phyloP scores from a whole-genome alignment of 2,113 vertebrate species.

The Naja naja region DNA sequence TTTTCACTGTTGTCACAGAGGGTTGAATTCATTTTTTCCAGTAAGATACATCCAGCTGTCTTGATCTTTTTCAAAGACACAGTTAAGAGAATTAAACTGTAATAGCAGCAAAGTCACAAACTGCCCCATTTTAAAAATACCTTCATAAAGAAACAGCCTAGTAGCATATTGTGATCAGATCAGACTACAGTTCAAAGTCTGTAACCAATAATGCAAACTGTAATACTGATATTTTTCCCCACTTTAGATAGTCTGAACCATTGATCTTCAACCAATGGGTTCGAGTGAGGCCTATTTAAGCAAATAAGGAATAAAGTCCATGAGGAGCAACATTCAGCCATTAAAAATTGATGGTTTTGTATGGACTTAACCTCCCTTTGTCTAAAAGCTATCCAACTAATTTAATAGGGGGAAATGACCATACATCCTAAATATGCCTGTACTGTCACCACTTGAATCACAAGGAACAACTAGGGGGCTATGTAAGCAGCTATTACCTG shows the following conservation, averaged over 20 bases:
- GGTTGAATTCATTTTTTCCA: slow-evolving; percentile 1
- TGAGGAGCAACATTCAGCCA: neutral
- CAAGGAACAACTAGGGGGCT: neutral
- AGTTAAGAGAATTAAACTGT: neutral
- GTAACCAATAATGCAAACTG: neutral
- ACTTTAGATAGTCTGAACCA: neutral
- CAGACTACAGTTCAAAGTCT: slow-evolving; percentile 12
- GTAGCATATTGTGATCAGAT: slow-evolving; percentile 6
- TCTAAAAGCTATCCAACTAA: neutral
- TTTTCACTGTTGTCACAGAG: slow-evolving; percentile 24
- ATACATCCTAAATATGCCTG: neutral
- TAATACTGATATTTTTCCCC: neutral
- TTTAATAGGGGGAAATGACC: neutral
- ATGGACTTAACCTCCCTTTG: neutral
- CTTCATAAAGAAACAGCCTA: neutral
- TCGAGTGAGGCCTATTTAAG: neutral
- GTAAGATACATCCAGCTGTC: neutral
- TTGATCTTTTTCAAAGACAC: neutral
- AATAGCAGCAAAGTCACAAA: slow-evolving; percentile 15
- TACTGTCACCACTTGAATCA: neutral
- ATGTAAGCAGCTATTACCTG: neutral
- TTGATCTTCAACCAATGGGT: neutral
- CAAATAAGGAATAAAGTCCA: neutral
- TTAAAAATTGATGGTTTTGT: too few species aligned
- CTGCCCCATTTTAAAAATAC: slow-evolving; percentile 19